Conservation (phyloP, 2,888 invertebrate species). For the Eustalomyia histrio region DNA sequence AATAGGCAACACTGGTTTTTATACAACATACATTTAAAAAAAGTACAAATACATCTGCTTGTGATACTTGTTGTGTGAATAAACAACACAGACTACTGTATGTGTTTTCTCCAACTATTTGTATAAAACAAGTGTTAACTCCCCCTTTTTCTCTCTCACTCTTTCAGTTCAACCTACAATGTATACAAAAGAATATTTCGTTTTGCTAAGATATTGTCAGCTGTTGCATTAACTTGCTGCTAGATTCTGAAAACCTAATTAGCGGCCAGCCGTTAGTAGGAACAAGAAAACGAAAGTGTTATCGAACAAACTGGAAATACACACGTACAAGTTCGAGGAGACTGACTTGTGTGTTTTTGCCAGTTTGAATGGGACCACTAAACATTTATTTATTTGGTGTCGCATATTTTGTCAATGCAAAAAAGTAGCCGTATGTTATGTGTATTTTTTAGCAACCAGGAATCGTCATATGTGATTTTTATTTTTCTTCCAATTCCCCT, state of each 20-base stretch:
- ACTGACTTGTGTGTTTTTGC: conserved; percentile 11
- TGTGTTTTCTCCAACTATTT: not conserved
- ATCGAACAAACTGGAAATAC: conserved; percentile 65
- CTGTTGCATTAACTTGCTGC: conserved; percentile 31
- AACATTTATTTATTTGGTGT: conserved; percentile 37
- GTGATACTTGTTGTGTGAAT: not conserved
- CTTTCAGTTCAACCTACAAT: not conserved
- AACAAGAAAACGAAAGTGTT: conserved; percentile 80
- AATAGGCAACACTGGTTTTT: not conserved
- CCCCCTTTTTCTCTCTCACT: conserved; percentile 6
- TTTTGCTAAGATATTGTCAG: conserved; percentile 9
- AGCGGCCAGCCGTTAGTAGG: conserved; percentile 79
- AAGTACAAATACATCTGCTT: conserved; percentile 24
- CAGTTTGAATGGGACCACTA: conserved; percentile 37
- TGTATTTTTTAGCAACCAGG: conserved; percentile 31
- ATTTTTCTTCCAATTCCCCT: not conserved
- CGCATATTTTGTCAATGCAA: conserved; percentile 47
- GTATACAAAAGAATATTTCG: not conserved
- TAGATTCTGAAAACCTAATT: conserved; percentile 75
- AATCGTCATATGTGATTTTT: conserved; percentile 32
- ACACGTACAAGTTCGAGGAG: conserved; percentile 6
- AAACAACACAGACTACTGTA: not conserved
- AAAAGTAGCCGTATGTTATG: conserved; percentile 62
- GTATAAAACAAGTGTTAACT: not conserved
- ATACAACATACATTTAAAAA: not conserved